These are phyloP conservation scores for Macaria liturata DNA, from an alignment of 2,888 invertebrate species.

Conservation along the genomic window DNA sequence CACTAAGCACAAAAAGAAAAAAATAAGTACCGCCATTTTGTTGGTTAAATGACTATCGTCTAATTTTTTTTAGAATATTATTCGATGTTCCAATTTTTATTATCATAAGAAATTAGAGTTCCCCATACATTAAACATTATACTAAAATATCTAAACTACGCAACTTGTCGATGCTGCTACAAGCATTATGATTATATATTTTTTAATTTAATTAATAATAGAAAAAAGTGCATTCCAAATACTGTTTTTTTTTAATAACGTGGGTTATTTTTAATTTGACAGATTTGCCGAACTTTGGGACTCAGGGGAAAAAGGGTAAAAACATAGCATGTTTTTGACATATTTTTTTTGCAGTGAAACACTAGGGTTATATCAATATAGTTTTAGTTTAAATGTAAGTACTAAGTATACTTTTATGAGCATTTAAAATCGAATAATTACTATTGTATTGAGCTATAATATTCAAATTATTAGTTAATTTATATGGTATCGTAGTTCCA, in stretches of 20 bases:
- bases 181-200: constrained; percentile 41
- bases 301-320: constrained; percentile 12
- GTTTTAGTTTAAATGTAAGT: not conserved
- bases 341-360: not conserved
- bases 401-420: constrained; percentile 6
- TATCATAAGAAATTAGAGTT: constrained; percentile 41
- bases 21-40: not conserved
- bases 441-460: constrained; percentile 5
- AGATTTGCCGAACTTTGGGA: constrained; percentile 12
- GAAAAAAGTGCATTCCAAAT: constrained; percentile 51
- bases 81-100: not conserved
- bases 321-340: not conserved
- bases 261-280: constrained; percentile 14
- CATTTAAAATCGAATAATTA: constrained; percentile 2
- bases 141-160: constrained; percentile 41
- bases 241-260: constrained; percentile 34
- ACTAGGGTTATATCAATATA: not conserved
- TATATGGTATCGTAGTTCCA: too few relatives aligned
- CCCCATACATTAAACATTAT: constrained; percentile 41
- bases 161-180: constrained; percentile 46
- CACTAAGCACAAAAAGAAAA: not conserved
- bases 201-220: constrained; percentile 36
- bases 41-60: not conserved
- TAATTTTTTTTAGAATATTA: too few relatives aligned
- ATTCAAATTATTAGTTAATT: too few relatives aligned